Evolutionary conservation across 2,888 invertebrate species (phyloP).

Genomic region (Drosophila melanosoma): DNA sequence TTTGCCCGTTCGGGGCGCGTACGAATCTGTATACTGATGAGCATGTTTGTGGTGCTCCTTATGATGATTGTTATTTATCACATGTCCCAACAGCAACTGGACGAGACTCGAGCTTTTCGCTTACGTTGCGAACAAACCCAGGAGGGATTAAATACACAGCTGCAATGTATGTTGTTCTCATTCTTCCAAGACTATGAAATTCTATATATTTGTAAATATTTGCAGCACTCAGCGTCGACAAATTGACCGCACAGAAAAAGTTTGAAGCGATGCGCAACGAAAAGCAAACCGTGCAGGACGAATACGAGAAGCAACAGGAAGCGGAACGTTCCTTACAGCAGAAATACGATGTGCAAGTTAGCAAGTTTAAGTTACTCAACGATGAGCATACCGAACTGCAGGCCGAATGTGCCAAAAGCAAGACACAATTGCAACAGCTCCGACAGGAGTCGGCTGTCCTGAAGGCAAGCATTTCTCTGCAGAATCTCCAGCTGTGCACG

Average conservation of each 20-base stretch:
- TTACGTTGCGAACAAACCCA: slow-evolving; percentile 87
- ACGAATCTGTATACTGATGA: slow-evolving; percentile 86
- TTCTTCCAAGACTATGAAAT: background rate
- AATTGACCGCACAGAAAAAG: slow-evolving; percentile 87
- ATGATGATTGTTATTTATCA: slow-evolving; percentile 87
- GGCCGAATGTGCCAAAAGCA: slow-evolving; percentile 85
- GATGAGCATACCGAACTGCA: slow-evolving; percentile 86
- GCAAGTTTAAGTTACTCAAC: slow-evolving; percentile 86
- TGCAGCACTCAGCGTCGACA: slow-evolving; percentile 87
- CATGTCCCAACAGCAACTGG: slow-evolving; percentile 87
- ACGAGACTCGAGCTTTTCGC: slow-evolving; percentile 86
- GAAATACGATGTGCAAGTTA: slow-evolving; percentile 86
- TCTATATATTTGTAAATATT: slow-evolving; percentile 66
- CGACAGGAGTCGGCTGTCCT: slow-evolving; percentile 84
- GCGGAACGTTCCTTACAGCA: slow-evolving; percentile 85
- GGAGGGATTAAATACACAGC: slow-evolving; percentile 87
- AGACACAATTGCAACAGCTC: slow-evolving; percentile 85
- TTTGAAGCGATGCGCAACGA: slow-evolving; percentile 87
- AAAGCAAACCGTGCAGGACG: slow-evolving; percentile 86
- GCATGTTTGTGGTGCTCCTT: slow-evolving; percentile 86
- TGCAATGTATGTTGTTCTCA: slow-evolving; percentile 86
- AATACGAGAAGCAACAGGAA: slow-evolving; percentile 86
- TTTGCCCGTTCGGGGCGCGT: slow-evolving; percentile 87
- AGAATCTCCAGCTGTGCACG: background rate
- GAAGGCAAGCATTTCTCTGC: slow-evolving; percentile 76